Evolutionary conservation across 2,888 invertebrate species (phyloP), one percentile per base, ranked within the genome.

Genomic region (Orchesella flavescens): DNA sequence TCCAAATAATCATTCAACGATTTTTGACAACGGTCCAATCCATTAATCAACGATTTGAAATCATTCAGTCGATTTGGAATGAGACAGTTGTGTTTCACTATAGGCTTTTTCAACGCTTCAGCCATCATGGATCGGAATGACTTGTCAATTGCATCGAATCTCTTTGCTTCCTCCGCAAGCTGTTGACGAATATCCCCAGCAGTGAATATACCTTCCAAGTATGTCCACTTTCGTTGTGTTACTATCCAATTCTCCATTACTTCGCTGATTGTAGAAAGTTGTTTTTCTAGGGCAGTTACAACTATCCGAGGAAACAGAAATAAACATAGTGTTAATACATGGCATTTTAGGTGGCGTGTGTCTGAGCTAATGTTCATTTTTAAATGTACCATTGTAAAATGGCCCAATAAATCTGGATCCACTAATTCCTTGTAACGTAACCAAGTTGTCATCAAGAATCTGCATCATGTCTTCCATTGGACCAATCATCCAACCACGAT

Each of bases 351-450:
- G 7, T 34, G 34, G 34, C n/a, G 5, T 7, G 10, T 15, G 2
- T 49, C n/a, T 2, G 12, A 49, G 49, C 49, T 15, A 44, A 44
- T 49, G 10, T 4, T 57, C 5, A 10, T 24, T 17, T 34, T 7
- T 7, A 23, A 44, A 43, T 23, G 71, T 73, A 85, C 83, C 75
- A 9, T 53, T 57, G 49, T 76, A 84, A 55, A 97, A 97, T 0
- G 97, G 97, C 0, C 96, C 97, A 80, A 97, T 94, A 89, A 96
- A 97, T 89, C 95, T 95, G 1, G 96, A 96, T 0, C 95, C 95
- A 0, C 94, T 94, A 96, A 97, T 97, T 87, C 96, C 95, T 91
- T 97, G 97, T 74, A 97, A 91, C 89, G 94, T 94, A 94, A 97
- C 95, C 78, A 95, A 93, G 89, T 97, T 96, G 89, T 97, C 97